phyloP scores from a whole-genome alignment of 1,140 invertebrate species.

The Hermetia illucens region DNA sequence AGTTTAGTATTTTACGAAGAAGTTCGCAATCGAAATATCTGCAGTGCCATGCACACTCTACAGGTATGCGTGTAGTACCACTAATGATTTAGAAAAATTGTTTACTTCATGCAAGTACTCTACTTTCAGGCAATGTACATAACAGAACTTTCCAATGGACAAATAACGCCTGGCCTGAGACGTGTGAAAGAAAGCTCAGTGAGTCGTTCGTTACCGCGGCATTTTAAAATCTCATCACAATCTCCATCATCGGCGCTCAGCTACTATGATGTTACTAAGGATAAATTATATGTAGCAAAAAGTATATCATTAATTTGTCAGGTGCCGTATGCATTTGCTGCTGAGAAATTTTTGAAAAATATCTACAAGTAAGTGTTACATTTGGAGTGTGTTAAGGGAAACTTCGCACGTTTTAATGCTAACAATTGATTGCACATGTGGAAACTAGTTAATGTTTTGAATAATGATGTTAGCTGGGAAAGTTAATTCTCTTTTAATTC shows the following conservation, averaged over 20 bases:
- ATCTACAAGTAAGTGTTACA: constrained; percentile 67
- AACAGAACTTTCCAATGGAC: constrained; percentile 70
- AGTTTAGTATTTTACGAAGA: constrained; percentile 92
- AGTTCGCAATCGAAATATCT: constrained; percentile 80
- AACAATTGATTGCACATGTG: too few relatives aligned
- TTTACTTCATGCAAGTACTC: constrained; percentile 10
- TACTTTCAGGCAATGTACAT: constrained; percentile 70
- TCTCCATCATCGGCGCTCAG: constrained; percentile 56
- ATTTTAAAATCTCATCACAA: constrained; percentile 73
- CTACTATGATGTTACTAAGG: constrained; percentile 86
- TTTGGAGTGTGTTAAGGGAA: too few relatives aligned
- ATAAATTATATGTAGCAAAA: constrained; percentile 89
- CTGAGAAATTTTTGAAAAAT: constrained; percentile 72
- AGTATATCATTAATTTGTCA: constrained; percentile 85
- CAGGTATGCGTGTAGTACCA: constrained; percentile 40
- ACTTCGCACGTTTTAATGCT: too few relatives aligned
- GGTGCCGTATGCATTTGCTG: constrained; percentile 75
- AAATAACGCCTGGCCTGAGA: constrained; percentile 45
- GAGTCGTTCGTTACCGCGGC: constrained; percentile 67
- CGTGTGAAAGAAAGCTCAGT: constrained; percentile 41
- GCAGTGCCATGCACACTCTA: constrained; percentile 85
- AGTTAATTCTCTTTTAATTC: too few relatives aligned
- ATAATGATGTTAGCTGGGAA: too few relatives aligned
- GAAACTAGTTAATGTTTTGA: too few relatives aligned
- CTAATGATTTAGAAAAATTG: constrained; percentile 5